Conservation (phyloP, 2,797 vertebrate species). For the Orestias chungarensis region DNA sequence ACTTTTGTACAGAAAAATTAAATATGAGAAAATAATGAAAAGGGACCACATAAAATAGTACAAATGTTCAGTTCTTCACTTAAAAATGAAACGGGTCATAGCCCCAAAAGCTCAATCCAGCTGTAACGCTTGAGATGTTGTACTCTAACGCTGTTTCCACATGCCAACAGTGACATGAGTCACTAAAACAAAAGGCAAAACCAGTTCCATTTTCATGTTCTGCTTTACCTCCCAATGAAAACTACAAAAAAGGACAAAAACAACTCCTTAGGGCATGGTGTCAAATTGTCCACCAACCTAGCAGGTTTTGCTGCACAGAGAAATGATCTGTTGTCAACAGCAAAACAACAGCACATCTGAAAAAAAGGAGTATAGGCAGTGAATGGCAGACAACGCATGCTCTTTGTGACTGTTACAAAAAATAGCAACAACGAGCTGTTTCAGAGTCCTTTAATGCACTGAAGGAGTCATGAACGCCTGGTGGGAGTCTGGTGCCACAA, state of each 20-base stretch:
- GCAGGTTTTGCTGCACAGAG: constrained; percentile 41
- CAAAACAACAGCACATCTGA: constrained; percentile 6
- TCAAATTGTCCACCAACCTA: constrained; percentile 33
- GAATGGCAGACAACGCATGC: constrained; percentile 7
- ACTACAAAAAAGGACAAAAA: not conserved
- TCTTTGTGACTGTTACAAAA: not conserved
- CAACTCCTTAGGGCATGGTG: constrained; percentile 28
- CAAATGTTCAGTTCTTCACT: not conserved
- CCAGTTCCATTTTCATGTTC: not conserved
- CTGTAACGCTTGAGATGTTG: not conserved
- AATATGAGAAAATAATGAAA: not conserved
- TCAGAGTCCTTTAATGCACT: not conserved
- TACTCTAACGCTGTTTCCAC: constrained; percentile 1
- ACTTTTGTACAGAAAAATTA: not conserved
- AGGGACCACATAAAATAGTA: not conserved
- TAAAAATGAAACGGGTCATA: not conserved
- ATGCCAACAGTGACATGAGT: not conserved
- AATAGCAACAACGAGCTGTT: not conserved
- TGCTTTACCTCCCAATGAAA: not conserved
- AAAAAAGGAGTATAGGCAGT: not conserved
- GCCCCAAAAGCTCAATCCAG: not conserved
- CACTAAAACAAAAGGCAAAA: constrained; percentile 1
- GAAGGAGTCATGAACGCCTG: not conserved
- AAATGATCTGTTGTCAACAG: not conserved
- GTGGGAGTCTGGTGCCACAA: not conserved